A percentile compares a stretch with the other conserved stretches of the same genome.
These are phyloP conservation scores for Himalopsyche kuldschensis DNA, from an alignment of 2,888 invertebrate genomes.

Conservation along the genomic window DNA sequence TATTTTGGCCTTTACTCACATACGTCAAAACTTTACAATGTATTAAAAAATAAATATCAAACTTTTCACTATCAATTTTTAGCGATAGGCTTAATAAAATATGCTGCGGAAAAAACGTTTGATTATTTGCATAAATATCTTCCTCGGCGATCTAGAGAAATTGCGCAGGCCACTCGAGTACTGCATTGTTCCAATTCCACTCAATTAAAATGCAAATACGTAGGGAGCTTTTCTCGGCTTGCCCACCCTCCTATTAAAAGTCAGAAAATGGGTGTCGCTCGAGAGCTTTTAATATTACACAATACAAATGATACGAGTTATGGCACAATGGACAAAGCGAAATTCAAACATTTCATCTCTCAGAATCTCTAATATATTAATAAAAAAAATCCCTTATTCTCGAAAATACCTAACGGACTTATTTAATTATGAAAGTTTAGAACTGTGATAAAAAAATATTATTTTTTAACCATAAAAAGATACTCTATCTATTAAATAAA, in stretches of 20 bases:
- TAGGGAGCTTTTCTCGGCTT: neutral
- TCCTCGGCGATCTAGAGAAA: neutral
- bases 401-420: no score
- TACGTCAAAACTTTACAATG: no score
- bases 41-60: no score
- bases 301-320: neutral
- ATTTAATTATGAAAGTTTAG: no score
- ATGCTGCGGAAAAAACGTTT: neutral
- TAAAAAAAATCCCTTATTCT: no score
- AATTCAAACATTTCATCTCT: neutral
- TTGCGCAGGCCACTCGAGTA: neutral
- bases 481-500: no score
- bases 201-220: constrained; percentile 3
- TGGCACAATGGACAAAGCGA: neutral
- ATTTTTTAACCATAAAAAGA: no score
- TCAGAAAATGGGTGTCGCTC: neutral
- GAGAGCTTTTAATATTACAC: neutral
- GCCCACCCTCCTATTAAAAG: neutral
- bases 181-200: neutral
- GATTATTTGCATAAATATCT: neutral
- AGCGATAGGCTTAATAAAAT: no score
- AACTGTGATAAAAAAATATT: no score
- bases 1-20: no score
- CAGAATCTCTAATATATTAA: no score
- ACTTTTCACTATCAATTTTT: no score